Percentiles rank a stretch among this genome's conserved stretches.
Conservation (phyloP, 2,113 vertebrate species). For the Spea bombifrons region DNA sequence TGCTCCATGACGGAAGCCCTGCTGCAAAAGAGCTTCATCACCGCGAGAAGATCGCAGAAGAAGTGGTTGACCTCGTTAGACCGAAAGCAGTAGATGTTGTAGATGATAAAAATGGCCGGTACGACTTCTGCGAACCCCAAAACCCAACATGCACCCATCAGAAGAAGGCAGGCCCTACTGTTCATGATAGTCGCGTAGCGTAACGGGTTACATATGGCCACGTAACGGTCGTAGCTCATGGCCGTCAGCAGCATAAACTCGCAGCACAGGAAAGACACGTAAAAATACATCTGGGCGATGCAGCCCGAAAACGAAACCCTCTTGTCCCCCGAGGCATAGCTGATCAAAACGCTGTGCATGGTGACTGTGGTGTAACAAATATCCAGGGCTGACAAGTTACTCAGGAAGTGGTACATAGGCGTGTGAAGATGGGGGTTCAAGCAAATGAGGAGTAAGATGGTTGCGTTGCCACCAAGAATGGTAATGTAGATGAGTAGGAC, state of each 20-base stretch:
- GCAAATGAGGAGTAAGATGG: slow-evolving; percentile 25
- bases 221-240: slow-evolving; percentile 46
- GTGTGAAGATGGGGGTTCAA: slow-evolving; percentile 45
- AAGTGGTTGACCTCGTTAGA: slow-evolving; percentile 18
- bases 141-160: not conserved
- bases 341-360: slow-evolving; percentile 50
- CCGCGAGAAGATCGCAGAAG: slow-evolving; percentile 30
- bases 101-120: slow-evolving; percentile 5
- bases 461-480: slow-evolving; percentile 16
- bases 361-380: slow-evolving; percentile 48
- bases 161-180: not conserved
- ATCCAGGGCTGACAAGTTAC: slow-evolving; percentile 50
- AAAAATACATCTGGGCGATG: slow-evolving; percentile 54
- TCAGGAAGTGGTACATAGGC: slow-evolving; percentile 56
- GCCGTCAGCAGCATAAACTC: slow-evolving; percentile 52
- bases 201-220: slow-evolving; percentile 46
- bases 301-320: slow-evolving; percentile 44
- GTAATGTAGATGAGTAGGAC: slow-evolving; percentile 11
- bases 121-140: not conserved
- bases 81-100: slow-evolving; percentile 13
- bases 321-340: slow-evolving; percentile 13
- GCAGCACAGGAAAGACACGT: not conserved
- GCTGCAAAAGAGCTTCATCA: slow-evolving; percentile 29
- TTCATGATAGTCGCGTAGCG: slow-evolving; percentile 17
- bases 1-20: slow-evolving; percentile 4